phyloP scores from a whole-genome alignment of 1,140 invertebrate genomes.

The Drosophila mauritiana region DNA sequence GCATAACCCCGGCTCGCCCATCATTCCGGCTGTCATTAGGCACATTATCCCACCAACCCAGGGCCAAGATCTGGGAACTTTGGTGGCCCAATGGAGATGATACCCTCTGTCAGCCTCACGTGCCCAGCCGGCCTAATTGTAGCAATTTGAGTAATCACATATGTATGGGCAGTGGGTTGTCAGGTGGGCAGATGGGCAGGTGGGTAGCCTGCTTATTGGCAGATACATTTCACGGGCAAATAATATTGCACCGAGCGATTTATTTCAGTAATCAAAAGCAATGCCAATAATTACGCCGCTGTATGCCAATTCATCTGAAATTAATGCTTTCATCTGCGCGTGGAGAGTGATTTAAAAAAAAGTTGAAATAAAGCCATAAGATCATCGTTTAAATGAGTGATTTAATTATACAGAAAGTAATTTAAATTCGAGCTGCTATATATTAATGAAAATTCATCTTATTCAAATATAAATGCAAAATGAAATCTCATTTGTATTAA shows the following conservation, averaged over 20 bases:
- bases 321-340: background rate
- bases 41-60: constrained; percentile 43
- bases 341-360: background rate
- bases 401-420: too few relatives aligned
- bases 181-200: background rate
- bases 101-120: constrained; percentile 25
- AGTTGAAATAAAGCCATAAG: background rate
- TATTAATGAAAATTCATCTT: too few relatives aligned
- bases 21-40: constrained; percentile 54
- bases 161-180: constrained; percentile 7
- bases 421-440: too few relatives aligned
- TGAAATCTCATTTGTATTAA: too few relatives aligned
- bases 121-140: constrained; percentile 46
- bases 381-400: background rate
- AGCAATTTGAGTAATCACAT: constrained; percentile 60
- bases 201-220: constrained; percentile 12
- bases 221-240: constrained; percentile 32
- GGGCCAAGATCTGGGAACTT: constrained; percentile 24
- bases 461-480: too few relatives aligned
- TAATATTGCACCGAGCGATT: constrained; percentile 22
- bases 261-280: constrained; percentile 40
- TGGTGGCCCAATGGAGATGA: constrained; percentile 20
- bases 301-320: background rate
- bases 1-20: constrained; percentile 24
- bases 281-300: constrained; percentile 32